Base-by-base conservation (phyloP, 1,140 invertebrate species). In the Temnothorax curvispinosus region DNA sequence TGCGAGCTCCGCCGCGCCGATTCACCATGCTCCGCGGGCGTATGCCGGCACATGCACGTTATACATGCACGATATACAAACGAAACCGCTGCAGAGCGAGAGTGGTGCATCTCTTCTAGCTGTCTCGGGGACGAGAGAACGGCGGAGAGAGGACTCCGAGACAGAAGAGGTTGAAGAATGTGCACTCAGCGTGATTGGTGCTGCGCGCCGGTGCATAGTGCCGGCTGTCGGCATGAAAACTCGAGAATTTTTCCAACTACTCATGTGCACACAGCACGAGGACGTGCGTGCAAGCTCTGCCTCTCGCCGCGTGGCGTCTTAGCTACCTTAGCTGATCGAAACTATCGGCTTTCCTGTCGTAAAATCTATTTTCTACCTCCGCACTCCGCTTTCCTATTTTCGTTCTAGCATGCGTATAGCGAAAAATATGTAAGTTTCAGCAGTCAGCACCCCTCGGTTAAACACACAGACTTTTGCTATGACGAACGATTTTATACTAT, bases 111-210 rank as follows among this genome's bases (percentile, higher is more conserved):
- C 86, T 75, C 69, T 81, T 82, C 89, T 76, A 47, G 81, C 76
- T 90, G 86, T 90, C 89, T 86, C 81, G 85, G 52, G 54, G 86
- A 78, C 86, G 71, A 38, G 47, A 85, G 82, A 85, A 78, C 44
- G 78, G 72, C 77, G 75, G 65, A 84, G 86, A 74, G 60, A 58
- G 54, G 56, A 47, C 52, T 47, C 38, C 41, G 76, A 86, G 82
- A 87, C 69, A 65, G 27, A 90, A 85, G 62, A 69, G 89, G 90
- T 94, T 94, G 92, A 94, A 94, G 91, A 93, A 94, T 94, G 92
- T 94, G 93, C 94, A 95, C 94, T 94, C 93, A 93, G 89, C 87
- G 93, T 94, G 94, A 94, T 94, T 95, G 94, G 94, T 93, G 91
- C 92, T 78, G 62, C 78, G 58, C 64, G 65, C 50, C 76, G 77